Evolutionary conservation across 2,113 vertebrate species (phyloP), one percentile per base, ranked within the genome.

Genomic region (Saccopteryx bilineata): DNA sequence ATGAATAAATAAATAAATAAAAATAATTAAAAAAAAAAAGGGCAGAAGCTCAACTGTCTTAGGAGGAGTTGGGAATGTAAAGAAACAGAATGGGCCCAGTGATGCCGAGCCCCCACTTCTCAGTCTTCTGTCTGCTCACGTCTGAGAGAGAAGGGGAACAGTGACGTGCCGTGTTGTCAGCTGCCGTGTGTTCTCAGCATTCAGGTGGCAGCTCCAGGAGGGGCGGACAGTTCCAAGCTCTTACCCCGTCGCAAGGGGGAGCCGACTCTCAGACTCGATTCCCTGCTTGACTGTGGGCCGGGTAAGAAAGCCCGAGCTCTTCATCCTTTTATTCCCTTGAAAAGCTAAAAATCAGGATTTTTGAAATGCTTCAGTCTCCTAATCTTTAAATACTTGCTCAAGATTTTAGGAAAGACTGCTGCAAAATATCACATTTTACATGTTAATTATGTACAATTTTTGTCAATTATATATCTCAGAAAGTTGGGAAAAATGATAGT

Each of bases 351-450:
- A 50, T 75, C 10, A 60, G 28, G 23, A 87, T 60, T 92, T 61
- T 54, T 82, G 92, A 71, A 86, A 52, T n/a, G 33, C 69, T 39
- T 33, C 58, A 33, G 9, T 60, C 50, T 96, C 26, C 39, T 66
- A 28, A 23, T 66, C 80, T 90, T 89, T 58, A 78, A 89, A 85
- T 56, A 65, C 31, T 72, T 72, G 12, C 24, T 76, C n/a, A 72
- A 56, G 46, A n/a, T 95, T 93, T 93, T 75, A 69, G 95, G 61
- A 91, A 89, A 63, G 5, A 63, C 2, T 48, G 54, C 61, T 83
- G 54, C 21, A 79, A 86, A 69, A 19, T 17, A 28, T 76, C 46
- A 78, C 10, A 0, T 76, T 84, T 82, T 90, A 60, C 3, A 76
- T 31, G 52, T 54, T 78, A 78, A 54, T 61, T 39, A 31, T 23